phyloP scores from a whole-genome alignment of 2,888 invertebrate species.

The Epirrita christyi region DNA sequence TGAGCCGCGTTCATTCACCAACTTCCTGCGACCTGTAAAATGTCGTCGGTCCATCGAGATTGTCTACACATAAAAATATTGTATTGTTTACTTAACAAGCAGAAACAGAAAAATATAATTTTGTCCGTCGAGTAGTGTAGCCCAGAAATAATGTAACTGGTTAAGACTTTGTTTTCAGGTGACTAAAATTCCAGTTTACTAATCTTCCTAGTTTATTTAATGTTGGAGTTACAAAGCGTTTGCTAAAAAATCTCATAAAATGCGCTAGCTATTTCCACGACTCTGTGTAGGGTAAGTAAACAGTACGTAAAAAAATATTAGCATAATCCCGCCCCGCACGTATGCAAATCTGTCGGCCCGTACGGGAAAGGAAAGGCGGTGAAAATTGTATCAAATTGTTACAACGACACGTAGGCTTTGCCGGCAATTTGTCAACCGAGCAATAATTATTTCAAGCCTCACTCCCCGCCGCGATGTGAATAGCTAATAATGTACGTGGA shows the following conservation, averaged over 20 bases:
- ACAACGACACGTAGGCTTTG: constrained; percentile 76
- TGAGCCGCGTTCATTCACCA: too few species aligned
- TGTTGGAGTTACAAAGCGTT: neutral
- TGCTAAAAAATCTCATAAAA: neutral
- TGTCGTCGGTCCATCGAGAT: too few species aligned
- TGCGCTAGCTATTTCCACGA: constrained; percentile 6
- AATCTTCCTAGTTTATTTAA: neutral
- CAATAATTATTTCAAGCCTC: constrained; percentile 77
- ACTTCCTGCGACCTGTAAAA: too few species aligned
- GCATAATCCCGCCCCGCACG: constrained; percentile 78
- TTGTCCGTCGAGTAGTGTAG: too few species aligned
- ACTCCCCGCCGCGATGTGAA: constrained; percentile 57
- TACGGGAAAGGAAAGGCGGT: constrained; percentile 69
- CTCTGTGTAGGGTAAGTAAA: constrained; percentile 58
- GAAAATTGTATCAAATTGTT: constrained; percentile 84
- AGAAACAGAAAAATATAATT: too few species aligned
- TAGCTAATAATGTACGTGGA: constrained; percentile 52
- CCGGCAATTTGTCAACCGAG: constrained; percentile 81
- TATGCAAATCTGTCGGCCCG: constrained; percentile 77
- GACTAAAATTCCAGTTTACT: too few species aligned
- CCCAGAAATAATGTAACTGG: too few species aligned
- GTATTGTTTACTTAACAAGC: too few species aligned
- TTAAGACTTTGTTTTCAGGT: too few species aligned
- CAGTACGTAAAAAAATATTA: constrained; percentile 81
- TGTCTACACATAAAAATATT: too few species aligned